phyloP scores from a whole-genome alignment of 2,888 invertebrate species.

The Abrostola triplasia region DNA sequence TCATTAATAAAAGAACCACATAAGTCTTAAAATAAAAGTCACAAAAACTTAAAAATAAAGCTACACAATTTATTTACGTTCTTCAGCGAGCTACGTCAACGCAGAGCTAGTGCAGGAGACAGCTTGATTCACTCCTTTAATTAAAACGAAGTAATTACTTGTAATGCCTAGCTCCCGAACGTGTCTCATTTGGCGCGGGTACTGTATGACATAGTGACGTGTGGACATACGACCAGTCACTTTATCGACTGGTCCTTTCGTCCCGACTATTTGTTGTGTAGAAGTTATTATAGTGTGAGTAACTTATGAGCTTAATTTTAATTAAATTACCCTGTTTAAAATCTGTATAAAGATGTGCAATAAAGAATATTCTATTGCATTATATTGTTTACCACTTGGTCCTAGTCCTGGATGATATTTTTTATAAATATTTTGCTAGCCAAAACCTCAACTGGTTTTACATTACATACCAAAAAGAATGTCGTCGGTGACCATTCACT shows the following conservation, averaged over 20 bases:
- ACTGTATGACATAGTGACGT: constrained; percentile 20
- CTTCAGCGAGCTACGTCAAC: constrained; percentile 32
- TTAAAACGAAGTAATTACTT: constrained; percentile 57
- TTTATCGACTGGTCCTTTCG: constrained; percentile 5
- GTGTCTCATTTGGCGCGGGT: constrained; percentile 13
- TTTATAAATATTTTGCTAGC: no score
- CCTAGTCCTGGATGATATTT: no score
- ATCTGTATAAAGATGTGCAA: no score
- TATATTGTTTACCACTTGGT: no score
- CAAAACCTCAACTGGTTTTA: no score
- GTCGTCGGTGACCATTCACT: no score
- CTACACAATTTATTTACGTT: constrained; percentile 40
- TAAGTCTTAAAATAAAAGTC: constrained; percentile 2
- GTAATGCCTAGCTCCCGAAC: constrained; percentile 42
- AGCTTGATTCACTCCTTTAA: constrained; percentile 55
- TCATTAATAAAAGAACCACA: not conserved
- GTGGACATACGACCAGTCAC: constrained; percentile 27
- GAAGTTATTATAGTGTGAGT: not conserved
- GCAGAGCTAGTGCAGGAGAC: constrained; percentile 43
- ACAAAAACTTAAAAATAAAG: constrained; percentile 21
- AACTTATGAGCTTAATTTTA: no score
- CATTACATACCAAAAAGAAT: no score
- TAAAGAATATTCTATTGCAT: no score
- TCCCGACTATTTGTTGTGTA: constrained; percentile 15
- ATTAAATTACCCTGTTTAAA: no score